These are phyloP conservation scores for Porphyrio hochstetteri DNA, from an alignment of 2,113 vertebrate species.

Conservation along the genomic window DNA sequence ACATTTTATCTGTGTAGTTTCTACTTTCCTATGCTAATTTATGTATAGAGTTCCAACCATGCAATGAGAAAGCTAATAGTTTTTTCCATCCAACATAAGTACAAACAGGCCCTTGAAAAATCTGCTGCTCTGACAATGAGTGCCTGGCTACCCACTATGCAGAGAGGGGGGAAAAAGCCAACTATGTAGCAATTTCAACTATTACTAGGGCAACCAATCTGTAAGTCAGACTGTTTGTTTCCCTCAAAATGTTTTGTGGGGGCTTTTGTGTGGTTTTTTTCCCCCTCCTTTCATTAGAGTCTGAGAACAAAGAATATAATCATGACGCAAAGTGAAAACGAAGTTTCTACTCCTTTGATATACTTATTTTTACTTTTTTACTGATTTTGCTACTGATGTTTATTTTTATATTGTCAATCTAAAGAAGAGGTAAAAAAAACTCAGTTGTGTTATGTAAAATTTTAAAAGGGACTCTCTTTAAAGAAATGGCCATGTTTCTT, in stretches of 20 bases:
- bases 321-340: neutral
- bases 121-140: neutral
- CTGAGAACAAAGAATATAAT: neutral
- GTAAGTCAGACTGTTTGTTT: neutral
- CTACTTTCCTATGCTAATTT: neutral
- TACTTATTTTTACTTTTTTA: neutral
- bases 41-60: neutral
- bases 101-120: neutral
- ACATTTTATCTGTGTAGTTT: neutral
- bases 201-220: neutral
- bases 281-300: neutral
- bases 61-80: neutral
- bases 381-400: neutral
- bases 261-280: neutral
- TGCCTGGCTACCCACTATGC: neutral
- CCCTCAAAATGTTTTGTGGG: neutral
- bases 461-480: neutral
- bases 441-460: neutral
- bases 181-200: neutral
- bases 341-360: neutral
- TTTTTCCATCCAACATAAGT: neutral
- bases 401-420: neutral
- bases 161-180: neutral
- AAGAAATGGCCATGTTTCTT: neutral
- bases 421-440: neutral